Conservation (phyloP, 2,797 vertebrate genomes). For the Ciconia nigra region DNA sequence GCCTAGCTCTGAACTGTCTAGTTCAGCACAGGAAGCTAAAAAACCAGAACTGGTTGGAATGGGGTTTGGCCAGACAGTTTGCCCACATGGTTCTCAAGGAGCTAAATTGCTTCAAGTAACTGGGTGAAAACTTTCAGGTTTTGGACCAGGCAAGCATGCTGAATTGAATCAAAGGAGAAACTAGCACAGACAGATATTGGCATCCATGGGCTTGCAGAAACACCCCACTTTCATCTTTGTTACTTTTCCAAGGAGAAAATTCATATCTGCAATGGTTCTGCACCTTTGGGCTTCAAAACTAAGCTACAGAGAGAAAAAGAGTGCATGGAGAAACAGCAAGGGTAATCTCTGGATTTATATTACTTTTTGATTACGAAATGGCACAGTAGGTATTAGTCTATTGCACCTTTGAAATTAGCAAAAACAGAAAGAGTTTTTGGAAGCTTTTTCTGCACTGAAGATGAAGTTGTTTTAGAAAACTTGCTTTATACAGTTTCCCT, state of each 20-base stretch:
- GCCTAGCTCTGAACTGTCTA: not conserved
- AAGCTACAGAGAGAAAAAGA: not conserved
- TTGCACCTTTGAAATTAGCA: not conserved
- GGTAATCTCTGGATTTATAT: not conserved
- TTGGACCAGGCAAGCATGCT: not conserved
- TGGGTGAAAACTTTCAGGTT: not conserved
- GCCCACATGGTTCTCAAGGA: not conserved
- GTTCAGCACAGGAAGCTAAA: not conserved
- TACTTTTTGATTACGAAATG: conserved; percentile 12
- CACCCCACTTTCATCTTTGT: not conserved
- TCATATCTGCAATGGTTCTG: not conserved
- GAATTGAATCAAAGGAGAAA: not conserved
- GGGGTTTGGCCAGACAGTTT: not conserved
- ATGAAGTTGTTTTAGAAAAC: not conserved
- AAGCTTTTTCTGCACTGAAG: not conserved
- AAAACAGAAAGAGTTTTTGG: not conserved
- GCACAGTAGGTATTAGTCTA: not conserved
- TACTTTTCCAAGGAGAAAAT: conserved; percentile 45
- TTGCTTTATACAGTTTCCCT: not conserved
- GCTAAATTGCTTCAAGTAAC: not conserved
- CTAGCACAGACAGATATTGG: not conserved
- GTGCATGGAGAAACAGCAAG: not conserved
- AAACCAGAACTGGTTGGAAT: not conserved
- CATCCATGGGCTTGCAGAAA: not conserved
- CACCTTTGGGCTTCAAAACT: conserved; percentile 24